phyloP scores from a whole-genome alignment of 1,140 invertebrate genomes.

The Musca domestica region DNA sequence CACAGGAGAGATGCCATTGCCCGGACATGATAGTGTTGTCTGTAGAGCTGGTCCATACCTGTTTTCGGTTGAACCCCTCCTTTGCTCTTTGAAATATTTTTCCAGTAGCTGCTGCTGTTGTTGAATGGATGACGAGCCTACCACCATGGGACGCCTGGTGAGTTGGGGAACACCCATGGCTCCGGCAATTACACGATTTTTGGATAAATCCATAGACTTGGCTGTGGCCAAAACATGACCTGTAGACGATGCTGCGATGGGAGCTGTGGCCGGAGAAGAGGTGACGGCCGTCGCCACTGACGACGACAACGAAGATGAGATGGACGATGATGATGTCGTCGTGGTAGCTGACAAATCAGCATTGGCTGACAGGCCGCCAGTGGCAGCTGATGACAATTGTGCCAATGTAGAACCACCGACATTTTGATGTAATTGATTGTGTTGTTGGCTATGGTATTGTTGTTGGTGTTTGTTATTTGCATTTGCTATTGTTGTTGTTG shows the following conservation, averaged over 20 bases:
- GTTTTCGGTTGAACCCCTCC: not conserved
- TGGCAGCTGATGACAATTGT: conserved; percentile 49
- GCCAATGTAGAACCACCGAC: conserved; percentile 45
- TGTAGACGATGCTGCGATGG: conserved; percentile 7
- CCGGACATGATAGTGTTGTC: too few relatives aligned
- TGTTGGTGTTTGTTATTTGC: conserved; percentile 11
- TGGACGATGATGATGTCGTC: conserved; percentile 20
- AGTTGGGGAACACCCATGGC: conserved; percentile 21
- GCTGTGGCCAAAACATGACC: not conserved
- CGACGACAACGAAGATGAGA: conserved; percentile 31
- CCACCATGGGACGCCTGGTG: conserved; percentile 22
- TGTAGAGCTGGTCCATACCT: not conserved
- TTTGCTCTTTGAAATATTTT: not conserved
- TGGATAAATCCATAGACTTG: conserved; percentile 21
- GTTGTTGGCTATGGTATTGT: conserved; percentile 25
- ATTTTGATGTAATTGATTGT: conserved; percentile 27
- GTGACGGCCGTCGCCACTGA: too few relatives aligned
- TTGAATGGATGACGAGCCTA: conserved; percentile 17
- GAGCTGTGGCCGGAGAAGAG: too few relatives aligned
- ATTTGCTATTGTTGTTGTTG: too few relatives aligned
- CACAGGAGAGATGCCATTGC: too few relatives aligned
- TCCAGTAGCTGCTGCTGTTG: conserved; percentile 13
- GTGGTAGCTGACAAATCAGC: conserved; percentile 24
- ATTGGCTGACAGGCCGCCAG: conserved; percentile 36
- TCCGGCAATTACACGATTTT: conserved; percentile 23